Base-by-base conservation (phyloP, 92 coral and sea anemone genomes). In the Paramuricea clavata region DNA sequence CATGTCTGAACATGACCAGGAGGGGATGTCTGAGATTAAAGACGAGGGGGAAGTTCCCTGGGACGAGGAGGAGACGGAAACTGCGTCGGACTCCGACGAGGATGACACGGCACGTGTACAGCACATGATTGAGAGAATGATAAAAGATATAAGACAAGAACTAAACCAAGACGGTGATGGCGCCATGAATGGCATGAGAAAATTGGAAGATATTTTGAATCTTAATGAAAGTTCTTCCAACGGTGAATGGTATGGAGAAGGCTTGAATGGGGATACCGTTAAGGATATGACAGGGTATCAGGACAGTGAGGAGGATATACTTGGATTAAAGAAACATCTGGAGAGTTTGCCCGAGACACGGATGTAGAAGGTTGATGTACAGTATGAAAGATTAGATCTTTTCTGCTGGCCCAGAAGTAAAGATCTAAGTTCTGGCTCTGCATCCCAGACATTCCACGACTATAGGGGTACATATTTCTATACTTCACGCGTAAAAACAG, bases 51-150 rank as follows among this genome's bases (percentile, higher is more conserved):
- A 56, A 23, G 15, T 23, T 56, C 23, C 61, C 7, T 65, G 19
- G 72, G 39, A 31, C 1, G 72, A 65, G 2, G 72, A 65, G 41
- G 72, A 27, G 21, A 31, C 72, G 0, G 72, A 65, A 65, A 19
- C 21, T 32, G n/a, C 21, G 41, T 12, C 72, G 72, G 22, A 65
- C 19, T 28, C 21, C 41, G 27, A 12, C 72, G 72, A 65, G n/a
- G 84, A 79, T 34, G 84, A 33, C 23, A 79, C 84, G 49, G 35
- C 42, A 36, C 84, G 84, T 30, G 84, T 79, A 17, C 72, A 79
- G 67, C 16, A 22, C 47, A 32, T 79, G 56, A 79, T 79, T 9
- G 49, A 61, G 21, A 13, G 60, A 19, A 79, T 79, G 84, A 39
- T 79, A 0, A 50, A 57, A 9, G 84, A 79, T 42, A 35, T 79